These are phyloP conservation scores for Acanthochromis polyacanthus DNA, from an alignment of 2,113 vertebrate species.

Conservation along the genomic window DNA sequence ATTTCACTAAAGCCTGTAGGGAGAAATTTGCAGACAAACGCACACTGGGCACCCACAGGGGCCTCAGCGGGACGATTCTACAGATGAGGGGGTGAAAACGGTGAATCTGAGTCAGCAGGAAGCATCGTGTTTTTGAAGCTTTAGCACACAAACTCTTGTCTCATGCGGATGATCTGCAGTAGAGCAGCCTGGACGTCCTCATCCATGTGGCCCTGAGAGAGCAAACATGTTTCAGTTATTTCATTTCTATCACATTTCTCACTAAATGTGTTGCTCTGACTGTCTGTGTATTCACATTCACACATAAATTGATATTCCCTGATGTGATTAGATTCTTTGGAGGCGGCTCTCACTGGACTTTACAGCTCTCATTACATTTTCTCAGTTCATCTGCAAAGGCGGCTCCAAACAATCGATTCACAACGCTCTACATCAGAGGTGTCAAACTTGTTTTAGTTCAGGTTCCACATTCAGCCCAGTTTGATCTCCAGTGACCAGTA, in stretches of 20 bases:
- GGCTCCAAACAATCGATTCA: not conserved
- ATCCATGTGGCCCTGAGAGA: constrained; percentile 96
- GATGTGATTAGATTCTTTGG: not conserved
- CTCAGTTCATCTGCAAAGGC: not conserved
- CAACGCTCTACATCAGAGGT: no score
- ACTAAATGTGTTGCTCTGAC: no score
- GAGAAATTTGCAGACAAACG: constrained; percentile 26
- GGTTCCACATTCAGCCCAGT: no score
- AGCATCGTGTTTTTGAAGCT: constrained; percentile 40
- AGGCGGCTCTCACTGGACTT: no score
- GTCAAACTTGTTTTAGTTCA: no score
- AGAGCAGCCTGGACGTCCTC: constrained; percentile 97
- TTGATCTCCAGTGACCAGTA: no score
- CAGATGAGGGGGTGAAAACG: constrained; percentile 20
- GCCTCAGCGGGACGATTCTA: constrained; percentile 44
- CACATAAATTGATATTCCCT: not conserved
- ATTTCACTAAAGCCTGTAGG: constrained; percentile 15
- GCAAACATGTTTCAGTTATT: constrained; percentile 17
- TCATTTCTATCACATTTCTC: no score
- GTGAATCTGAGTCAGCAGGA: constrained; percentile 68
- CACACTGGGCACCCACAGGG: constrained; percentile 58
- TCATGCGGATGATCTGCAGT: constrained; percentile 97
- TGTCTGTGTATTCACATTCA: not conserved
- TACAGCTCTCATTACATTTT: no score
- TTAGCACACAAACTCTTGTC: constrained; percentile 96